A percentile compares a stretch with the other conserved stretches of the same genome.
phyloP scores from a whole-genome alignment of 2,113 vertebrate species.

The Psittacula cyanocephala region DNA sequence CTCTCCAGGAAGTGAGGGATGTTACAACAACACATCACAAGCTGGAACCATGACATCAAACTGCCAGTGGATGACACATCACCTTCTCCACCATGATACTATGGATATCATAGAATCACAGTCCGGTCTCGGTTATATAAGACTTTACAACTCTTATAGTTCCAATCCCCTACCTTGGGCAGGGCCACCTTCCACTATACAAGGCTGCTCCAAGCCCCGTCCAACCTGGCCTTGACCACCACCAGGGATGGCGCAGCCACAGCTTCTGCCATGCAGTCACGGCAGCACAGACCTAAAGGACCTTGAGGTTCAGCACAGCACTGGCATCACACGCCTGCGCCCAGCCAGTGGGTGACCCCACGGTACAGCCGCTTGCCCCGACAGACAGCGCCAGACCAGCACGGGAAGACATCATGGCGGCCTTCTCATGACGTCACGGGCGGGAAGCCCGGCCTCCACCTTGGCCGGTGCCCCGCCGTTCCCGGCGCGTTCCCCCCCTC shows the following conservation, averaged over 20 bases:
- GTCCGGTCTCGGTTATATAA: not conserved
- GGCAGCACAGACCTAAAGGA: not conserved
- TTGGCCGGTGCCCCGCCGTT: not conserved
- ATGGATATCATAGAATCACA: not conserved
- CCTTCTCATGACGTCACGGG: not conserved
- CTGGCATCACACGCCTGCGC: accelerated
- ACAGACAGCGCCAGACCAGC: not conserved
- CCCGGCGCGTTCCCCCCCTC: conserved; percentile 36
- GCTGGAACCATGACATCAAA: accelerated
- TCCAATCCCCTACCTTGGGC: not conserved
- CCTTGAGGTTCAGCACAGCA: not conserved
- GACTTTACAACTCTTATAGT: not conserved
- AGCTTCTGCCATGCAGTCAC: accelerated
- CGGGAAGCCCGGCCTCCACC: not conserved
- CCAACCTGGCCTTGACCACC: not conserved
- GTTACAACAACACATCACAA: accelerated
- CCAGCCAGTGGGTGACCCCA: too few relatives aligned
- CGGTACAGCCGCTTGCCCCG: not conserved
- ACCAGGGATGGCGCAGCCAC: not conserved
- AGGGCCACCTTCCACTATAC: not conserved
- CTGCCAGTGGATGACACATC: accelerated
- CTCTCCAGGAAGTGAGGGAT: accelerated
- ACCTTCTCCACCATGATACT: not conserved
- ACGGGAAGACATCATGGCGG: not conserved
- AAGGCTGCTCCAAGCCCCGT: not conserved